Evolutionary conservation across 2,113 vertebrate genomes (phyloP).

Genomic region (Caloenas nicobarica): DNA sequence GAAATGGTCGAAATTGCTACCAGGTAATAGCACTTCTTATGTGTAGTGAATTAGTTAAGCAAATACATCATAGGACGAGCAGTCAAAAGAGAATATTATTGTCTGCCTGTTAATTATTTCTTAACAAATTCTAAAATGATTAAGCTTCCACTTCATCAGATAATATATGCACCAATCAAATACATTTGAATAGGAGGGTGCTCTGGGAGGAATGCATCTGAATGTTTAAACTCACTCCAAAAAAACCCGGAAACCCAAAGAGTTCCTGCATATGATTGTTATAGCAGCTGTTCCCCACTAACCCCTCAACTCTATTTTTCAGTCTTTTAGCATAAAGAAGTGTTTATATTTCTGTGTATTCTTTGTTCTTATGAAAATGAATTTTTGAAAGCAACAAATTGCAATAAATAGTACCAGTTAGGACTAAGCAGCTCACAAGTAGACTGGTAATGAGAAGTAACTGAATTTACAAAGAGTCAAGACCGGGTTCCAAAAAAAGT

Average conservation of each 20-base stretch:
- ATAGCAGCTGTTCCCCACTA: background rate
- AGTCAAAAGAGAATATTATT: background rate
- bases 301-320: background rate
- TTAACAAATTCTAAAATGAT: background rate
- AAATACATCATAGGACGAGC: background rate
- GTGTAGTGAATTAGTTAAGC: background rate
- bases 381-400: background rate
- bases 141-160: background rate
- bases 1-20: constrained; percentile 95
- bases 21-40: constrained; percentile 81
- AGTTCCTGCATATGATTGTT: background rate
- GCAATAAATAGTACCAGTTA: background rate
- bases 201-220: background rate
- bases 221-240: background rate
- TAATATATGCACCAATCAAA: background rate
- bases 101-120: background rate
- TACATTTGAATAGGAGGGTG: background rate
- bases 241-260: background rate
- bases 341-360: background rate
- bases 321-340: background rate
- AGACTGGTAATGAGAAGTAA: no score
- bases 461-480: background rate
- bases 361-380: background rate
- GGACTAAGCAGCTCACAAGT: background rate
- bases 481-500: background rate